Evolutionary conservation across 2,113 vertebrate species (phyloP).

Genomic region (Menura novaehollandiae): DNA sequence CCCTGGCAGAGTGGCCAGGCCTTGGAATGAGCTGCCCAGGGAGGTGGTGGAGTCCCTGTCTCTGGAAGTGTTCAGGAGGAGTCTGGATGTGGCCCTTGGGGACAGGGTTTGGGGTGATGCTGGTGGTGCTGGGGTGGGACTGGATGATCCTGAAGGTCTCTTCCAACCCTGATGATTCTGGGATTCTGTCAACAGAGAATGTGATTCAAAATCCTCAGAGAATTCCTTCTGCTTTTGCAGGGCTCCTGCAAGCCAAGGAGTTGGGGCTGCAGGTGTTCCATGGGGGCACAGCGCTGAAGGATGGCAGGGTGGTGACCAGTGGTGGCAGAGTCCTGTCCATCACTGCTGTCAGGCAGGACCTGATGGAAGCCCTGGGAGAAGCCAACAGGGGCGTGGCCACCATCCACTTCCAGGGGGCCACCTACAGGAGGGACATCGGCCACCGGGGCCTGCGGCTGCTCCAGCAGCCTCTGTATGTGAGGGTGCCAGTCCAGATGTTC

Average conservation of each 20-base stretch:
- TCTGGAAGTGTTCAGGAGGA: rapidly evolving
- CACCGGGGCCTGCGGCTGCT: constrained; percentile 76
- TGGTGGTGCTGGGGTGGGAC: rapidly evolving
- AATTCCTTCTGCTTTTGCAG: constrained; percentile 47
- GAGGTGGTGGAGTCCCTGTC: not conserved
- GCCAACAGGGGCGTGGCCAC: constrained; percentile 76
- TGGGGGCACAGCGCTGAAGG: constrained; percentile 76
- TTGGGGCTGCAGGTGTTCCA: constrained; percentile 85
- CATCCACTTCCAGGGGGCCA: constrained; percentile 77
- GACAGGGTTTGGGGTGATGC: not conserved
- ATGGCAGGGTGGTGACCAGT: constrained; percentile 74
- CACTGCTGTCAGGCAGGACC: constrained; percentile 74
- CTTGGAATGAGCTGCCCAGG: not conserved
- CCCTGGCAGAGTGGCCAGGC: not conserved
- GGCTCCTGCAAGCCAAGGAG: constrained; percentile 73
- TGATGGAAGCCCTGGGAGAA: constrained; percentile 74
- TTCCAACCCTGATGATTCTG: not conserved
- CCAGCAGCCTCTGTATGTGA: constrained; percentile 78
- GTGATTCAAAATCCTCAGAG: not conserved
- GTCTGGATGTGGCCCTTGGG: not conserved
- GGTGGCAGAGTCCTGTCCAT: constrained; percentile 84
- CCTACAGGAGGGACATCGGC: constrained; percentile 82
- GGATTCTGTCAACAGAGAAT: not conserved
- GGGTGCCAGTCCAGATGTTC: not conserved
- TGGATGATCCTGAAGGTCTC: rapidly evolving